phyloP scores from a whole-genome alignment of 2,113 vertebrate species.

The Acanthisitta chloris region DNA sequence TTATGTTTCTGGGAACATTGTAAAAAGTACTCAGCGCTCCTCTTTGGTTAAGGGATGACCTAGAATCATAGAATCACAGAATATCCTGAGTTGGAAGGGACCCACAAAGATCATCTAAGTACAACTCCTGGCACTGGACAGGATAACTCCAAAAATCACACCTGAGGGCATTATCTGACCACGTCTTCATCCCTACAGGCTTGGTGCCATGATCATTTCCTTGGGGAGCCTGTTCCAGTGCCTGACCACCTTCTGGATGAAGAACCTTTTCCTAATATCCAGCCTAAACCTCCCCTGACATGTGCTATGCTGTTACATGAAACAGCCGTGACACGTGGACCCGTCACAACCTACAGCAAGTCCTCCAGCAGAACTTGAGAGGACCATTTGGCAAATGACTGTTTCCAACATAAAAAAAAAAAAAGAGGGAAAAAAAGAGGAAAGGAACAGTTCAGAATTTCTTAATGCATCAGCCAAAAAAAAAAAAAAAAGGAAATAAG shows the following conservation, averaged over 20 bases:
- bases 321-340: background rate
- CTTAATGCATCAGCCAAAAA: background rate
- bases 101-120: background rate
- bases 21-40: background rate
- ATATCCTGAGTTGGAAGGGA: background rate
- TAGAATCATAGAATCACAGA: background rate
- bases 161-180: background rate
- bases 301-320: background rate
- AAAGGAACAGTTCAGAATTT: background rate
- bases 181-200: background rate
- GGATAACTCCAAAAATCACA: background rate
- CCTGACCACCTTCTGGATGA: background rate
- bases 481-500: background rate
- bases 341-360: background rate
- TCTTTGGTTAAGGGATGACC: background rate
- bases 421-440: too few species aligned
- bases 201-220: background rate
- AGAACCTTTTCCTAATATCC: background rate
- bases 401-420: background rate
- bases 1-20: background rate
- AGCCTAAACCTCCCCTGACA: background rate
- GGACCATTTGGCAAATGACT: background rate
- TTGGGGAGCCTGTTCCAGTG: background rate
- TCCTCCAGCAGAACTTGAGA: background rate
- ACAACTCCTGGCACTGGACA: background rate